Evolutionary conservation across 2,888 invertebrate species (phyloP).

Genomic region (Idaea straminata): DNA sequence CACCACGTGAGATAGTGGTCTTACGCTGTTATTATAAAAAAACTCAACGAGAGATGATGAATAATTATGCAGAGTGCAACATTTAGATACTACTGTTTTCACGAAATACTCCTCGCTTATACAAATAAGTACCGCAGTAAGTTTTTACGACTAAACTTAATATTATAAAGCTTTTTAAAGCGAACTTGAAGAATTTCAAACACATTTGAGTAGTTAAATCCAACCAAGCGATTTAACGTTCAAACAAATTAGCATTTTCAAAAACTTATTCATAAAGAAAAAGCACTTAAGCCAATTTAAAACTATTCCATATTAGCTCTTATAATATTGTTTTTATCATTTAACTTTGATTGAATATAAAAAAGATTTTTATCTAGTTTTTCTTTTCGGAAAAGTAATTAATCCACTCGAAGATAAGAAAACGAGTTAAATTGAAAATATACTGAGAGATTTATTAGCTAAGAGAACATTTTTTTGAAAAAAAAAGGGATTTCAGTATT

Average conservation of each 20-base stretch:
- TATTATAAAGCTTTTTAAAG: neutral
- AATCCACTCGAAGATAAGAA: neutral
- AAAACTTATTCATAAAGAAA: neutral
- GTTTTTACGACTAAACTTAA: neutral
- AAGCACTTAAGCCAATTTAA: neutral
- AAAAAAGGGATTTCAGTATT: neutral
- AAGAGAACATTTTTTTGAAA: neutral
- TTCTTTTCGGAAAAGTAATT: neutral
- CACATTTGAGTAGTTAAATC: neutral
- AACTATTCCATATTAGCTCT: neutral
- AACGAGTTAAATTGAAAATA: no score
- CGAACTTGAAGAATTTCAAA: neutral
- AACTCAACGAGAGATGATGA: no score
- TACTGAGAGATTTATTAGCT: neutral
- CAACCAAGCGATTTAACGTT: neutral
- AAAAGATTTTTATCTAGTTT: neutral
- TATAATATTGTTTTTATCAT: neutral
- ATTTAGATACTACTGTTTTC: no score
- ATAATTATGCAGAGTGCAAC: no score
- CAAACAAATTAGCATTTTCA: neutral
- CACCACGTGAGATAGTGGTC: no score
- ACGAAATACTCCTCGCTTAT: no score
- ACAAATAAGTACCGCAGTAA: no score
- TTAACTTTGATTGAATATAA: neutral
- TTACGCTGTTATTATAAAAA: no score